Percentiles rank a stretch among this genome's conserved stretches.
Evolutionary conservation across 2,888 invertebrate species (phyloP).

Genomic region (Apantesis nais): DNA sequence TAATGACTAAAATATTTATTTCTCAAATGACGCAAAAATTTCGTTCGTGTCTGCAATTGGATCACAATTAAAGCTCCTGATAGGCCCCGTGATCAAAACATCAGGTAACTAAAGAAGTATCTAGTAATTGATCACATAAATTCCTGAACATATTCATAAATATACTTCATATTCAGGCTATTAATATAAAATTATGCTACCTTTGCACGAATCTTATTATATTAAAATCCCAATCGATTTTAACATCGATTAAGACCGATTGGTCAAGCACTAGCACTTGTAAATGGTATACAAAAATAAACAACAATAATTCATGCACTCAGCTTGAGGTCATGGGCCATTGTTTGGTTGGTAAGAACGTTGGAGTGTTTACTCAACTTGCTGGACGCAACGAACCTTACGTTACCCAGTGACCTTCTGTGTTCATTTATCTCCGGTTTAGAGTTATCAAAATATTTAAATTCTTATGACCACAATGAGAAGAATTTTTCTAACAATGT

Average conservation of each 20-base stretch:
- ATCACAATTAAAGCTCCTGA: no score
- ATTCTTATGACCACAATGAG: constrained; percentile 3
- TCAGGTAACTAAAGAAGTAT: no score
- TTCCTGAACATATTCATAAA: no score
- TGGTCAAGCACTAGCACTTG: constrained; percentile 34
- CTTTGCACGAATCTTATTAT: background rate
- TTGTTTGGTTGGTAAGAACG: constrained; percentile 62
- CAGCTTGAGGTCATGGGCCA: constrained; percentile 71
- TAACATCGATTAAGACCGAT: constrained; percentile 17
- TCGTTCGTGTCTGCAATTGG: no score
- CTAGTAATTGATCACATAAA: no score
- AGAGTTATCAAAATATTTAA: constrained; percentile 23
- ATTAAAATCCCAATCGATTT: constrained; percentile 14
- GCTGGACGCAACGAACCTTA: constrained; percentile 5
- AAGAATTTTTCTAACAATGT: constrained; percentile 6
- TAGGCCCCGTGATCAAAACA: no score
- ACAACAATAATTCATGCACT: constrained; percentile 70
- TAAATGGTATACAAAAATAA: constrained; percentile 56
- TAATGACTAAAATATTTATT: no score
- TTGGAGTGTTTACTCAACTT: constrained; percentile 47
- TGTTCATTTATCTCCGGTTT: constrained; percentile 28
- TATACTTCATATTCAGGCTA: no score
- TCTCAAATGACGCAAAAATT: no score
- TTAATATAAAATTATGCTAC: background rate
- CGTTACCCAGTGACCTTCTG: constrained; percentile 35